phyloP scores from a whole-genome alignment of 2,113 vertebrate species.

The Hiodon tergisus region DNA sequence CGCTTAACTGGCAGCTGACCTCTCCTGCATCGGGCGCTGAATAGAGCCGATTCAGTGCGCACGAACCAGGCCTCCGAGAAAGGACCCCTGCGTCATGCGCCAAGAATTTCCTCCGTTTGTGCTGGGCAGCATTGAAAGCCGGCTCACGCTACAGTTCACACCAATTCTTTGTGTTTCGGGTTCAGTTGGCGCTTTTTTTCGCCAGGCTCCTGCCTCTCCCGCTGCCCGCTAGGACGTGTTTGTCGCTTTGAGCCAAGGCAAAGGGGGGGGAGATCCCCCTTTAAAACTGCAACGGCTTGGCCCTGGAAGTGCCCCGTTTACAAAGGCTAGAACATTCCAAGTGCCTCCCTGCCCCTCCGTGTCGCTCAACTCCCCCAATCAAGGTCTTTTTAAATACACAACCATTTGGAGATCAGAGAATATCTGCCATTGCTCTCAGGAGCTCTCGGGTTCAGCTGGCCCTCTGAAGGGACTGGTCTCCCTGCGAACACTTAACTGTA shows the following conservation, averaged over 20 bases:
- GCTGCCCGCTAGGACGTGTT: conserved; percentile 35
- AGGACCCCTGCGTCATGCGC: conserved; percentile 37
- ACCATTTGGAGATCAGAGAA: conserved; percentile 2
- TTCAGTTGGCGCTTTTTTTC: conserved; percentile 26
- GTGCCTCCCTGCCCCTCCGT: neutral
- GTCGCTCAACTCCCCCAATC: too few species aligned
- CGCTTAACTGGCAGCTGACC: conserved; percentile 9
- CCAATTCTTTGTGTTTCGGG: conserved; percentile 42
- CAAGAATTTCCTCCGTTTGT: conserved; percentile 59
- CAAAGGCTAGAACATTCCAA: neutral
- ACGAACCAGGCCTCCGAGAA: conserved; percentile 31
- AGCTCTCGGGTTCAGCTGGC: neutral
- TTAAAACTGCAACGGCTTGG: too few species aligned
- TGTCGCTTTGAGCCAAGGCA: neutral
- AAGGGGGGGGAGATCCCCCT: too few species aligned
- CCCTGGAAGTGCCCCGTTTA: too few species aligned
- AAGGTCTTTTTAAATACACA: neutral
- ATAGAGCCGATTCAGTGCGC: conserved; percentile 33
- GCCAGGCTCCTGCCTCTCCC: conserved; percentile 20
- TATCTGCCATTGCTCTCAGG: neutral
- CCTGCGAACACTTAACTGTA: neutral
- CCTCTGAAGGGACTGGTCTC: neutral
- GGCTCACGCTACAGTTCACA: conserved; percentile 42
- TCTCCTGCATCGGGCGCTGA: conserved; percentile 24
- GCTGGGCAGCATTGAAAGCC: conserved; percentile 34